Conservation (phyloP, 2,113 vertebrate species). For the Syngnathus floridae region DNA sequence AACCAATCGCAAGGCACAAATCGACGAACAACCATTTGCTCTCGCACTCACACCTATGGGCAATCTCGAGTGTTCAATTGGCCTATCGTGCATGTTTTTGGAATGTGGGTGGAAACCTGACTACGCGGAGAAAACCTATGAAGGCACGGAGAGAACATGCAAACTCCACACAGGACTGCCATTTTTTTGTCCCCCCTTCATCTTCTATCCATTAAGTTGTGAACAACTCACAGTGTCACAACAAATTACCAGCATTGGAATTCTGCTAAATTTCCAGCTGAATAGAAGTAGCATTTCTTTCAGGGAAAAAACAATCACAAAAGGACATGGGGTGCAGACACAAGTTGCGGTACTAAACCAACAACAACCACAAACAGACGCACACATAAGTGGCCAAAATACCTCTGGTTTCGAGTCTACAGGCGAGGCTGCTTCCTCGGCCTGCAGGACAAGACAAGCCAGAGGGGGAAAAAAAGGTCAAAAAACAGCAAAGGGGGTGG, state of each 20-base stretch:
- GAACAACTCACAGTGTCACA: conserved; percentile 29
- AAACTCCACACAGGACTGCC: no score
- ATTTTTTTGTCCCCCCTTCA: background rate
- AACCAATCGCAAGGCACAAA: no score
- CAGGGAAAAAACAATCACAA: conserved; percentile 11
- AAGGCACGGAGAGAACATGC: no score
- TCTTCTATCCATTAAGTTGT: conserved; percentile 15
- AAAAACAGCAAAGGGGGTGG: conserved; percentile 36
- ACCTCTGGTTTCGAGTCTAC: conserved; percentile 74
- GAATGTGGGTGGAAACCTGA: no score
- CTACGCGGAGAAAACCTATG: no score
- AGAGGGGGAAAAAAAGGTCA: conserved; percentile 26
- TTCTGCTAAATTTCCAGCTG: conserved; percentile 26
- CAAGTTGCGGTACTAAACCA: conserved; percentile 15
- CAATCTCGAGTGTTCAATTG: no score
- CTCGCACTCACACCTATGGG: no score
- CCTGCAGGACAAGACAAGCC: conserved; percentile 49
- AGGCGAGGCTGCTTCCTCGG: conserved; percentile 68
- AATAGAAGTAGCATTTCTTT: conserved; percentile 27
- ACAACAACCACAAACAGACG: conserved; percentile 30
- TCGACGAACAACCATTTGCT: no score
- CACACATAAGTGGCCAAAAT: conserved; percentile 54
- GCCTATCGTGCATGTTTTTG: no score
- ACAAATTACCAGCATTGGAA: conserved; percentile 20
- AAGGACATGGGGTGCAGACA: conserved; percentile 10